Conservation (phyloP, 2,888 invertebrate genomes). For the Drosophila pegasa region DNA sequence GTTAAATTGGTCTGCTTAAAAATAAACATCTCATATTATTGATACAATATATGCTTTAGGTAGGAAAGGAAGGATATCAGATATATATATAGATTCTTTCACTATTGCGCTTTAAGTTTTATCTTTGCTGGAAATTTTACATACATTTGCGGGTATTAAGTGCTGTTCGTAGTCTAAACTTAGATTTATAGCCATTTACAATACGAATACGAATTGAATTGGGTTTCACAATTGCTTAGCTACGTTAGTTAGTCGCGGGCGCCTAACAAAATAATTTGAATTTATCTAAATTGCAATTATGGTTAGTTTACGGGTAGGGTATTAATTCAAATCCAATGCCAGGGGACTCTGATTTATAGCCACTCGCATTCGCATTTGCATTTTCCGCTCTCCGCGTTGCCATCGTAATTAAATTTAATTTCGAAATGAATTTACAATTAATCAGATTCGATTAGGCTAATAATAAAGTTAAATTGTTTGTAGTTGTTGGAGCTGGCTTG, state of each 20-base stretch:
- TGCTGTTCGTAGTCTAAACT: slow-evolving; percentile 20
- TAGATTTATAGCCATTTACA: slow-evolving; percentile 60
- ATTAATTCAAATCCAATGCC: slow-evolving; percentile 33
- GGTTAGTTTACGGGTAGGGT: slow-evolving; percentile 13
- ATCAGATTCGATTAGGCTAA: slow-evolving; percentile 49
- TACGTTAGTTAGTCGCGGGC: slow-evolving; percentile 50
- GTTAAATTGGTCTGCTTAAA: slow-evolving; percentile 80
- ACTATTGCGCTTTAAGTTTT: slow-evolving; percentile 30
- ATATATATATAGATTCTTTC: slow-evolving; percentile 13
- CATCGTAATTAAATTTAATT: slow-evolving; percentile 34
- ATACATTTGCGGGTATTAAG: slow-evolving; percentile 14
- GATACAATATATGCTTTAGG: slow-evolving; percentile 54
- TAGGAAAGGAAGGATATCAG: slow-evolving; percentile 27
- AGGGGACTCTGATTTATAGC: slow-evolving; percentile 30
- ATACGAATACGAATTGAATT: slow-evolving; percentile 42
- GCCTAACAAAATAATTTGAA: slow-evolving; percentile 58
- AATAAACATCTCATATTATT: slow-evolving; percentile 59
- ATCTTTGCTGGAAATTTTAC: slow-evolving; percentile 19
- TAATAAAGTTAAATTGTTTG: slow-evolving; percentile 49
- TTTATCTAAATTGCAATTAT: slow-evolving; percentile 72
- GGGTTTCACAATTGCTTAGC: slow-evolving; percentile 66
- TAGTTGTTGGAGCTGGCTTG: slow-evolving; percentile 27
- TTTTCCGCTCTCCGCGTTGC: slow-evolving; percentile 13
- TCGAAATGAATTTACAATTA: slow-evolving; percentile 40
- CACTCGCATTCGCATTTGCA: slow-evolving; percentile 2